Conservation (phyloP, 2,888 invertebrate genomes). For the Alviniconcha strummeri region DNA sequence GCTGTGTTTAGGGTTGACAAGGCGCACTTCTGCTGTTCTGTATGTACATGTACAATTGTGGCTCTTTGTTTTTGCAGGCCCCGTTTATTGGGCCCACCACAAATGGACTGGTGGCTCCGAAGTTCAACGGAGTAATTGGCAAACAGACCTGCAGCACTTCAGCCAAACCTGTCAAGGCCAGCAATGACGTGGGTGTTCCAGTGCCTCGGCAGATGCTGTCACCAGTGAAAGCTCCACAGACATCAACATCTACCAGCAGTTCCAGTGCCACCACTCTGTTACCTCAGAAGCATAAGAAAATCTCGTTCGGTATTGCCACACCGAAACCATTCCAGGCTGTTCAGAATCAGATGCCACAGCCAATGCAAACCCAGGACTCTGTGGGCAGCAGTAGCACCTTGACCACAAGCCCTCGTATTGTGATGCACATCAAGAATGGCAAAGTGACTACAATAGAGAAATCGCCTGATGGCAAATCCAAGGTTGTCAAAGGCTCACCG, state of each 20-base stretch:
- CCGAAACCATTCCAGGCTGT: conserved; percentile 27
- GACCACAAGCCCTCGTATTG: conserved; percentile 60
- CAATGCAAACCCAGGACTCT: conserved; percentile 27
- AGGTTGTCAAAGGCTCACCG: conserved; percentile 54
- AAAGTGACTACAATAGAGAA: conserved; percentile 64
- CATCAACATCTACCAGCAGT: neutral
- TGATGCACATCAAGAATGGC: conserved; percentile 71
- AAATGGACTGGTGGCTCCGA: conserved; percentile 10
- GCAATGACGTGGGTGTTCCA: conserved; percentile 2
- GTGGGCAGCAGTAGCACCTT: conserved; percentile 2
- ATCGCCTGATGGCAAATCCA: conserved; percentile 60
- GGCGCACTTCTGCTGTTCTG: no score
- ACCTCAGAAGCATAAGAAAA: conserved; percentile 58
- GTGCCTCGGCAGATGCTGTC: conserved; percentile 21
- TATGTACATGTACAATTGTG: neutral
- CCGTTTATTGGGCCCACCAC: neutral
- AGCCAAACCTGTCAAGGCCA: neutral
- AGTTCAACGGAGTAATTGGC: conserved; percentile 3
- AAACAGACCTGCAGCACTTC: neutral
- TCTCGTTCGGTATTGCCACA: conserved; percentile 58
- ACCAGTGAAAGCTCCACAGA: conserved; percentile 4
- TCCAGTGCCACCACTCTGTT: conserved; percentile 38
- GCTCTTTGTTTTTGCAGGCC: neutral
- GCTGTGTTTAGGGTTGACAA: no score
- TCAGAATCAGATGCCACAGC: conserved; percentile 26